Evolutionary conservation across 1,140 invertebrate species (phyloP).

Genomic region (Lasaia peninsularis): DNA sequence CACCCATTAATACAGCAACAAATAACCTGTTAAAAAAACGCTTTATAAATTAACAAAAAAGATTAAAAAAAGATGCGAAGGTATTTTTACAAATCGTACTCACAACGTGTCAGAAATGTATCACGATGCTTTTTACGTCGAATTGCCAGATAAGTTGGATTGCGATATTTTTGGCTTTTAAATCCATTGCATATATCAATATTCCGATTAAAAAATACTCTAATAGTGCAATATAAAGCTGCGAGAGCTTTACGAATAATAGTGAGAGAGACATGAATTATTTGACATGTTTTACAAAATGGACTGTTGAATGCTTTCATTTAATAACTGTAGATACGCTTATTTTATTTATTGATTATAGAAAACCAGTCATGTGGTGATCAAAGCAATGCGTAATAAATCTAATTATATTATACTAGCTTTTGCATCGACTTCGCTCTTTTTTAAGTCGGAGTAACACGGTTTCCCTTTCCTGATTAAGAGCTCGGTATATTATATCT

Average conservation of each 20-base stretch:
- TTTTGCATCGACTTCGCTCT: too few relatives aligned
- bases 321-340: too few relatives aligned
- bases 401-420: too few relatives aligned
- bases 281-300: neutral
- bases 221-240: slow-evolving; percentile 20
- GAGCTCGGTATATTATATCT: too few relatives aligned
- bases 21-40: slow-evolving; percentile 25
- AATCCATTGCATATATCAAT: slow-evolving; percentile 35
- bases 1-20: neutral
- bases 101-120: slow-evolving; percentile 40
- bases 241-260: slow-evolving; percentile 21
- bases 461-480: too few relatives aligned
- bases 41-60: slow-evolving; percentile 39
- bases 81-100: slow-evolving; percentile 41
- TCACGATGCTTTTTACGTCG: slow-evolving; percentile 36
- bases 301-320: neutral
- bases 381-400: too few relatives aligned
- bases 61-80: slow-evolving; percentile 30
- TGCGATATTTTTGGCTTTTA: slow-evolving; percentile 37
- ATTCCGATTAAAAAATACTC: slow-evolving; percentile 25
- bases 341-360: too few relatives aligned
- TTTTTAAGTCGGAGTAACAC: too few relatives aligned
- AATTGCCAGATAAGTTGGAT: slow-evolving; percentile 39
- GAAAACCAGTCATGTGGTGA: too few relatives aligned
- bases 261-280: slow-evolving; percentile 5